Base-by-base conservation (phyloP, 2,888 invertebrate species). In the Physocephala rufipes region DNA sequence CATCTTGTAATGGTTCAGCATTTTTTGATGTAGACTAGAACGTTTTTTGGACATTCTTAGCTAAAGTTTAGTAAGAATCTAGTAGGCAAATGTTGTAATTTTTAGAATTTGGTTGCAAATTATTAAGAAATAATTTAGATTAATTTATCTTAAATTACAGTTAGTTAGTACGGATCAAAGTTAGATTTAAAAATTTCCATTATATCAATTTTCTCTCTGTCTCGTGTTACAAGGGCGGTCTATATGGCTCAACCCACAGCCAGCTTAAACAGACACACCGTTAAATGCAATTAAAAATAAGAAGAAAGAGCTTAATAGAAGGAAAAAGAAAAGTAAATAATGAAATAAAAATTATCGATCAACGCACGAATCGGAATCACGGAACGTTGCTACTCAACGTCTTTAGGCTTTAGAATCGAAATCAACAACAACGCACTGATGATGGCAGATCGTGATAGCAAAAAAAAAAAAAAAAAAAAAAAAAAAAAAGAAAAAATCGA, bases 271-370 rank as follows among this genome's bases (percentile, higher is more conserved):
- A 55, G 53, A 19, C 2, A 55, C 53, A 55, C 21, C 53, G 24
- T 55, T 55, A 24, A 36, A 62, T 43, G 43, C 2, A 62, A 36
- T n/a, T 12, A 62, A 59, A 28, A 26, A 30, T 26, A 28, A 59
- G 30, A 59, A 26, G 2, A 28, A 59, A n/a, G n/a, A n/a, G n/a
- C n/a, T n/a, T 59, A 28, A 28, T 30, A 16, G 16, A 59, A 26
- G 30, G 28, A 28, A 26, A 15, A 59, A 59, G 30, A 12, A 28
- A 30, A 59, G 43, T 7, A 62, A 62, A 62, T n/a, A 62, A 62
- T 43, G 19, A 62, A 43, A n/a, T 19, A 43, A 62, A 62, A 62
- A 62, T 13, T n/a, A 55, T 24, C 53, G 21, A 55, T 55, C 53
- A 55, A 7, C 19, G 53, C 53, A 55, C 53, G 53, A 55, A 19